Percentiles rank a stretch among this genome's conserved stretches.
phyloP scores from a whole-genome alignment of 1,140 invertebrate species.

The Gryon sp. region DNA sequence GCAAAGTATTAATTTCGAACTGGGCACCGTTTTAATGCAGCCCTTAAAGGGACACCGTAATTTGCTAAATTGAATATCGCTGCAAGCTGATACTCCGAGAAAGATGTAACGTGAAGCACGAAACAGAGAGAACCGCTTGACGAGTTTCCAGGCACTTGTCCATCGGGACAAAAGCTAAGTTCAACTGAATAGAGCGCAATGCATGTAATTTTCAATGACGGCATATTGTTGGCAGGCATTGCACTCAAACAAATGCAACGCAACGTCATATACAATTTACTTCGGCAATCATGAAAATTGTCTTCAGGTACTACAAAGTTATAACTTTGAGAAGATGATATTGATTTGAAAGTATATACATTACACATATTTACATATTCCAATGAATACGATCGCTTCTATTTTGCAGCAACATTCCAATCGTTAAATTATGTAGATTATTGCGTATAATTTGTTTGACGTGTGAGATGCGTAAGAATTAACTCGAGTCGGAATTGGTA shows the following conservation, averaged over 20 bases:
- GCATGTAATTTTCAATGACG: constrained; percentile 50
- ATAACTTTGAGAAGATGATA: background rate
- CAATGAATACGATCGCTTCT: too few species aligned
- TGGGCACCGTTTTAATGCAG: constrained; percentile 60
- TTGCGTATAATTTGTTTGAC: too few species aligned
- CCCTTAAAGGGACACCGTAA: constrained; percentile 61
- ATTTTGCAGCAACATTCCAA: too few species aligned
- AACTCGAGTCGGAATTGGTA: too few species aligned
- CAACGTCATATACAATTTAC: constrained; percentile 17
- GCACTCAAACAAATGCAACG: constrained; percentile 23
- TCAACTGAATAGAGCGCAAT: constrained; percentile 25
- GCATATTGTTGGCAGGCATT: constrained; percentile 16
- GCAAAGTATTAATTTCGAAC: constrained; percentile 30
- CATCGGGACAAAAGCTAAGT: constrained; percentile 49
- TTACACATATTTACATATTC: too few species aligned
- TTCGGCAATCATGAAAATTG: constrained; percentile 24
- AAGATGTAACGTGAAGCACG: constrained; percentile 23
- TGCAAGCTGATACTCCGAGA: constrained; percentile 52
- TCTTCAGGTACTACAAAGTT: background rate
- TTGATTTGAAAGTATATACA: too few species aligned
- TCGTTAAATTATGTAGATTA: too few species aligned
- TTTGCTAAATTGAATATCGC: constrained; percentile 72
- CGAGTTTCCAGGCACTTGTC: constrained; percentile 49
- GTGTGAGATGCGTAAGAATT: too few species aligned
- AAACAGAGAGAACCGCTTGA: constrained; percentile 51